A percentile compares a stretch with the other conserved stretches of the same genome.
These are phyloP conservation scores for Adelges cooleyi DNA, from an alignment of 1,140 invertebrate species.

Conservation along the genomic window DNA sequence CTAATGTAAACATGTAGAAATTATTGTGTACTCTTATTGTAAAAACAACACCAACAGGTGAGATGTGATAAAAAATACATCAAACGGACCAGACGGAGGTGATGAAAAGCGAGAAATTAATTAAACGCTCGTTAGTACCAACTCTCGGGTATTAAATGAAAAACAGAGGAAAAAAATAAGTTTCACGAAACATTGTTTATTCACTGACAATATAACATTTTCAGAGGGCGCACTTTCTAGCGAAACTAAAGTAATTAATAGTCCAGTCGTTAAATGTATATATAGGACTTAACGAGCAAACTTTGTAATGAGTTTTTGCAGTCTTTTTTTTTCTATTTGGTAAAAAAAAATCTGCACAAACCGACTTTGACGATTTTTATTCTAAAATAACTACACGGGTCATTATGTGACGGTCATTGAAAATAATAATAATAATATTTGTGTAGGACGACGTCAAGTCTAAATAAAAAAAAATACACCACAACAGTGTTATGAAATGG, in stretches of 20 bases:
- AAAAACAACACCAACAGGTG: not conserved
- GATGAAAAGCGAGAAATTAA: conserved; percentile 25
- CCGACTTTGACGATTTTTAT: conserved; percentile 8
- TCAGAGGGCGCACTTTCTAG: conserved; percentile 6
- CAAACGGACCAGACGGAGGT: not conserved
- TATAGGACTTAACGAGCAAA: conserved; percentile 25
- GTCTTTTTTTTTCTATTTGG: not conserved
- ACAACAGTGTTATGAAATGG: too few relatives aligned
- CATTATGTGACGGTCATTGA: too few relatives aligned
- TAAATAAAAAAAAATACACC: too few relatives aligned
- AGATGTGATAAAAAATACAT: not conserved
- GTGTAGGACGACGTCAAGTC: too few relatives aligned
- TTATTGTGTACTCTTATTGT: too few relatives aligned
- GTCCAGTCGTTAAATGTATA: conserved; percentile 22
- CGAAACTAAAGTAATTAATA: conserved; percentile 28
- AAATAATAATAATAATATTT: too few relatives aligned
- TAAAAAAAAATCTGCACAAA: not conserved
- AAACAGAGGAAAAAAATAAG: conserved; percentile 19
- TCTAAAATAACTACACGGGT: not conserved
- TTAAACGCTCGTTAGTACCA: conserved; percentile 24
- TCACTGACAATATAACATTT: conserved; percentile 17
- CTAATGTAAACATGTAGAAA: too few relatives aligned
- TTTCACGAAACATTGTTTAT: conserved; percentile 24
- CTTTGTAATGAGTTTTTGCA: conserved; percentile 27
- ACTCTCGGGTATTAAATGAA: conserved; percentile 8